Base-by-base conservation (phyloP, 2,113 vertebrate species). In the Oreamnos americanus region DNA sequence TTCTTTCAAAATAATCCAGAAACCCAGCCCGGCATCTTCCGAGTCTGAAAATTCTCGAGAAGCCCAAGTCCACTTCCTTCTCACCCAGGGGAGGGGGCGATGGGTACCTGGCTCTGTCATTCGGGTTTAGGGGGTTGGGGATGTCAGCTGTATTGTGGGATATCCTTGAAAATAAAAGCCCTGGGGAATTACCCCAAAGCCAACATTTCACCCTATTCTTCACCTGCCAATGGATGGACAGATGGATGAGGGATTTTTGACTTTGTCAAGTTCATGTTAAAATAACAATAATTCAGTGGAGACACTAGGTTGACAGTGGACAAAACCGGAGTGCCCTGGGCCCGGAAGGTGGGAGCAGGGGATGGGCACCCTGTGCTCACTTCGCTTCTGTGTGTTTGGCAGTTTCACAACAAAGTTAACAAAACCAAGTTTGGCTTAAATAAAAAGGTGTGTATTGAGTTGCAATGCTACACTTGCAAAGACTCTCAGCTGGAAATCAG, bases 311-410 rank as follows among this genome's bases (percentile, higher is more conserved):
- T 12, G 67, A 49, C 12, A 11, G 53, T 30, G 84, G 45, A 6
- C 30, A 55, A 21, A 78, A 4, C 43, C 0, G 1, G 43, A 36
- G 2, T 4, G 7, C 5, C 0, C 10, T 16, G n/a, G 58, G 47
- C 19, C 45, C 3, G 5, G 21, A 36, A 3, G 0, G 2, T 13
- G 6, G 23, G 2, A 14, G 15, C 2, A 0, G 25, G 76, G 7
- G 0, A 7, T 0, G 4, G 9, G 33, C 10, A 11, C 0, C 1
- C 36, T 21, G 2, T 4, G 19, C 30, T 6, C 19, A 0, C 25
- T n/a, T 39, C 0, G 0, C 10, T 51, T 25, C 36, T 5, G 51
- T 25, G 21, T 6, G 36, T 36, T 23, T 1, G 36, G 30, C 67
- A 10, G 28, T 83, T 26, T 3, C 12, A 33, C 67, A 10, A 7